Percentiles rank a stretch among this genome's conserved stretches.
phyloP scores from a whole-genome alignment of 2,888 invertebrate species.

The Silvanus unidentatus region DNA sequence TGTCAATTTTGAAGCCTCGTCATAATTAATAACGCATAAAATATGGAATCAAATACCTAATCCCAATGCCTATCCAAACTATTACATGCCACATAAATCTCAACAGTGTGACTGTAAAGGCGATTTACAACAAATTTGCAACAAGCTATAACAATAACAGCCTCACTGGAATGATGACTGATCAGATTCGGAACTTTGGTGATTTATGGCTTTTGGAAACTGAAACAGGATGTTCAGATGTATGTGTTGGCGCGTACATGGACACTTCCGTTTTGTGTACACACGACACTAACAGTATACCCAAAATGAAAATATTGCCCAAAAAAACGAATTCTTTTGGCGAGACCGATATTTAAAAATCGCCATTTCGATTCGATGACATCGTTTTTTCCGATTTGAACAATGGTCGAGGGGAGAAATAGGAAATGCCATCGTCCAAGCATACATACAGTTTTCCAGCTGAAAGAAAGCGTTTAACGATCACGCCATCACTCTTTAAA shows the following conservation, averaged over 20 bases:
- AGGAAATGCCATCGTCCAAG: too few relatives aligned
- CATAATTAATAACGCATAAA: slow-evolving; percentile 5
- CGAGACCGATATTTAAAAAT: slow-evolving; percentile 23
- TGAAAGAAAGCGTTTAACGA: too few relatives aligned
- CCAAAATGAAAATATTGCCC: slow-evolving; percentile 31
- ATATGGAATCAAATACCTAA: slow-evolving; percentile 2
- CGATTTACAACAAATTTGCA: slow-evolving; percentile 34
- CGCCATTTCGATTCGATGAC: too few relatives aligned
- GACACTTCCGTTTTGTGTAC: slow-evolving; percentile 23
- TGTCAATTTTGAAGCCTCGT: neutral
- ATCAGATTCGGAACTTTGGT: slow-evolving; percentile 33
- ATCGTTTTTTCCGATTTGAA: too few relatives aligned
- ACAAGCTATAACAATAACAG: slow-evolving; percentile 36
- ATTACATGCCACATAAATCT: slow-evolving; percentile 18
- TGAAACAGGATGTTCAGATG: slow-evolving; percentile 8
- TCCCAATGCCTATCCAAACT: slow-evolving; percentile 9
- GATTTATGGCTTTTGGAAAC: slow-evolving; percentile 31
- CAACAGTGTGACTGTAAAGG: slow-evolving; percentile 14
- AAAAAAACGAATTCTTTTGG: slow-evolving; percentile 21
- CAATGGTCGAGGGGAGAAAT: too few relatives aligned
- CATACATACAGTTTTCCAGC: too few relatives aligned
- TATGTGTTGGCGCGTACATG: slow-evolving; percentile 34
- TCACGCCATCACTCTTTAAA: too few relatives aligned
- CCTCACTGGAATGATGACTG: slow-evolving; percentile 29
- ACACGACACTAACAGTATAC: slow-evolving; percentile 33